Evolutionary conservation across 1,140 invertebrate genomes (phyloP).

Genomic region (Bradynema listronoti): DNA sequence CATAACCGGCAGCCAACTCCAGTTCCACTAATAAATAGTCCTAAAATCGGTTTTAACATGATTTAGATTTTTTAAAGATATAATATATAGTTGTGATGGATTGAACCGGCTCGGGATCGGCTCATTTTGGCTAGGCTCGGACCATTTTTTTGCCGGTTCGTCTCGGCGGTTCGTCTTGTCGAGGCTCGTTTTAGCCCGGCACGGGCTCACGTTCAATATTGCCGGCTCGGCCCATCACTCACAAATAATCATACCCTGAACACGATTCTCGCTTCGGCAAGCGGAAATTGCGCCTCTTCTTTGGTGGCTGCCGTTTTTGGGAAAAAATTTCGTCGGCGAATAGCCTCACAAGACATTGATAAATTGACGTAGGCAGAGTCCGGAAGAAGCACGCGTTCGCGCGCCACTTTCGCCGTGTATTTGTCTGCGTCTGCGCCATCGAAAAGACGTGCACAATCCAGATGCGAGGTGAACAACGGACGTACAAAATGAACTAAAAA

Average conservation of each 20-base stretch:
- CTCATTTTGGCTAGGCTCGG: not conserved
- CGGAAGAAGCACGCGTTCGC: not conserved
- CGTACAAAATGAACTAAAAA: too few species aligned
- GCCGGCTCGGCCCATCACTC: not conserved
- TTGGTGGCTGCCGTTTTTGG: not conserved
- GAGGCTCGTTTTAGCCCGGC: not conserved
- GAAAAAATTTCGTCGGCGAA: slow-evolving; percentile 32
- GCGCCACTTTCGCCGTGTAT: slow-evolving; percentile 10
- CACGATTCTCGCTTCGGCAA: slow-evolving; percentile 37
- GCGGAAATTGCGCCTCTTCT: slow-evolving; percentile 40
- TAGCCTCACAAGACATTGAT: slow-evolving; percentile 27
- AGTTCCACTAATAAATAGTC: slow-evolving; percentile 34
- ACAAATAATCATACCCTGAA: slow-evolving; percentile 25
- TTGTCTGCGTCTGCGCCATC: slow-evolving; percentile 6
- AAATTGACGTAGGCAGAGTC: slow-evolving; percentile 13
- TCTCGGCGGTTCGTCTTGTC: not conserved
- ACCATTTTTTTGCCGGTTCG: not conserved
- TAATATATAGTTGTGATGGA: slow-evolving; percentile 5
- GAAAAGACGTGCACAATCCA: slow-evolving; percentile 15
- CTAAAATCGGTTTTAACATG: slow-evolving; percentile 19
- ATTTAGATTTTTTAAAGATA: slow-evolving; percentile 4
- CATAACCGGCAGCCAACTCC: slow-evolving; percentile 38
- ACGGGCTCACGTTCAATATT: not conserved
- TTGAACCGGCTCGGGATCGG: not conserved
- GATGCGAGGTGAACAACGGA: not conserved